Evolutionary conservation across 2,888 invertebrate species (phyloP).

Genomic region (Agriopis aurantiaria): DNA sequence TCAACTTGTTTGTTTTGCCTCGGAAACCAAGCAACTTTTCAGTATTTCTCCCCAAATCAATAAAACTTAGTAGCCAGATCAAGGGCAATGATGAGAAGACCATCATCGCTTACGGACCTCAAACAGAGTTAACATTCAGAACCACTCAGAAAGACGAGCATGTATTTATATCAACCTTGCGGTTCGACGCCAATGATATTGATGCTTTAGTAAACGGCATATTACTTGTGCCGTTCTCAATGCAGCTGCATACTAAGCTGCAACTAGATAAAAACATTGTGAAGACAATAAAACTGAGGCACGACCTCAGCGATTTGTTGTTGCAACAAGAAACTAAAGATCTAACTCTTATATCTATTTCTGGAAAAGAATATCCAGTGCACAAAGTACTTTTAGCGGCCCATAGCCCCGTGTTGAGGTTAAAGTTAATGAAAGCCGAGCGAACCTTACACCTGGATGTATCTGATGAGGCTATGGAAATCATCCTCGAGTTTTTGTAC

Average conservation of each 20-base stretch:
- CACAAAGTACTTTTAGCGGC: slow-evolving; percentile 72
- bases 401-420: slow-evolving; percentile 66
- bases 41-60: slow-evolving; percentile 58
- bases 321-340: slow-evolving; percentile 64
- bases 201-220: slow-evolving; percentile 46
- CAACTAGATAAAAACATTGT: slow-evolving; percentile 54
- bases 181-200: slow-evolving; percentile 55
- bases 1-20: slow-evolving; percentile 72
- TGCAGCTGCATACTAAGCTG: slow-evolving; percentile 57
- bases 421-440: slow-evolving; percentile 55
- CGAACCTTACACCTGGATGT: slow-evolving; percentile 59
- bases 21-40: slow-evolving; percentile 61
- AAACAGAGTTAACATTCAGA: slow-evolving; percentile 50
- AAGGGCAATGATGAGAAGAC: slow-evolving; percentile 16
- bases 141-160: slow-evolving; percentile 59
- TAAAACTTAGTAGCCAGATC: slow-evolving; percentile 12
- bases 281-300: slow-evolving; percentile 65
- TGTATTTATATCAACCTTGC: slow-evolving; percentile 66
- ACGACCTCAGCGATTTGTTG: slow-evolving; percentile 46
- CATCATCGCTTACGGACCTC: slow-evolving; percentile 16
- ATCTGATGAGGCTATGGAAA: slow-evolving; percentile 64
- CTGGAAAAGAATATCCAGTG: slow-evolving; percentile 59
- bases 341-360: slow-evolving; percentile 62
- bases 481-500: slow-evolving; percentile 72
- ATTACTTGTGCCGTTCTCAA: slow-evolving; percentile 66